A percentile compares a stretch with the other conserved stretches of the same genome.
Evolutionary conservation across 2,113 vertebrate species (phyloP).

Genomic region (Lagopus muta): DNA sequence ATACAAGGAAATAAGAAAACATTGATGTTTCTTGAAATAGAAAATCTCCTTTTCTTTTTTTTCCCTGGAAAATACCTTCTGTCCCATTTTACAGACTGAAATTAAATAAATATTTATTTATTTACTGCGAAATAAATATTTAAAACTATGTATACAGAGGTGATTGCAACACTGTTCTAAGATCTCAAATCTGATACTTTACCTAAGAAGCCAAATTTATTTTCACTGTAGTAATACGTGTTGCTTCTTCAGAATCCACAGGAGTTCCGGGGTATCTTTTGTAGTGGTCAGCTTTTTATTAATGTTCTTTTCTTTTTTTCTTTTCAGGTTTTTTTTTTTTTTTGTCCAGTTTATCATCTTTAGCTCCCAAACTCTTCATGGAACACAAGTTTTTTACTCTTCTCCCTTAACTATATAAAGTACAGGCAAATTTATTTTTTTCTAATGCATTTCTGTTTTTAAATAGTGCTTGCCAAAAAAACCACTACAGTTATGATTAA

Average conservation of each 20-base stretch:
- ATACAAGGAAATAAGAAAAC: not conserved
- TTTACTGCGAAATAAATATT: not conserved
- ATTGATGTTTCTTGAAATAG: not conserved
- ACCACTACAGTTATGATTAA: conserved; percentile 69
- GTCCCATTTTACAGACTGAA: not conserved
- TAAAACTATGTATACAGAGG: not conserved
- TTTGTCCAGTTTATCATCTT: not conserved
- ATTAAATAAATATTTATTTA: not conserved
- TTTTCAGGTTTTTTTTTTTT: no score
- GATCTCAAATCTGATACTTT: not conserved
- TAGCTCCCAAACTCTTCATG: not conserved
- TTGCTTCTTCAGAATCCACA: fast-evolving
- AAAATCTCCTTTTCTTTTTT: not conserved
- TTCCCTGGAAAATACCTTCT: not conserved
- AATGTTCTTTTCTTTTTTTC: not conserved
- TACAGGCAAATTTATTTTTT: not conserved
- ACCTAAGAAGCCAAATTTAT: not conserved
- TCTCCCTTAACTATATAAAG: not conserved
- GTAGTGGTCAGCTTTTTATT: not conserved
- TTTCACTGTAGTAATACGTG: not conserved
- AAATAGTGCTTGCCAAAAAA: conserved; percentile 67
- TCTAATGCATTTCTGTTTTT: conserved; percentile 53
- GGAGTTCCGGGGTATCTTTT: not conserved
- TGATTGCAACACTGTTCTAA: not conserved
- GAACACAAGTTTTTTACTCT: not conserved